These are phyloP conservation scores for Protodeltote pygarga DNA, from an alignment of 2,888 invertebrate genomes.

Conservation along the genomic window DNA sequence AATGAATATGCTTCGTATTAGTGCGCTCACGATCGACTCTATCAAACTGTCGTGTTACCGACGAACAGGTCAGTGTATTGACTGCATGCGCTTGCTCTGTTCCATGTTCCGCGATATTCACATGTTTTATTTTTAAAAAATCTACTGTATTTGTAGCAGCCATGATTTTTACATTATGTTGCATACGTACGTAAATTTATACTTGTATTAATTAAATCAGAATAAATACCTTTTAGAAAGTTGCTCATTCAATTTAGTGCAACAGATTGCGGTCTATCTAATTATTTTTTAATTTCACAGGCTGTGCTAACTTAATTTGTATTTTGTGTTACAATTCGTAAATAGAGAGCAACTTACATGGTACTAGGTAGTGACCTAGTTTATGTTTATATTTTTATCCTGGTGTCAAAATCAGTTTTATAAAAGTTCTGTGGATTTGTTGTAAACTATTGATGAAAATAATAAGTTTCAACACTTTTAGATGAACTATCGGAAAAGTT, in stretches of 20 bases:
- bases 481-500: slow-evolving; percentile 16
- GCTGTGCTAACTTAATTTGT: slow-evolving; percentile 47
- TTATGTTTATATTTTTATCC: slow-evolving; percentile 18
- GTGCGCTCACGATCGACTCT: slow-evolving; percentile 15
- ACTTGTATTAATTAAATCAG: slow-evolving; percentile 28
- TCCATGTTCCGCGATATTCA: slow-evolving; percentile 3
- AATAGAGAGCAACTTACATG: slow-evolving; percentile 4
- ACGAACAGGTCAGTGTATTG: slow-evolving; percentile 22
- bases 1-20: slow-evolving; percentile 14
- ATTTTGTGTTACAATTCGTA: slow-evolving; percentile 33
- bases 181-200: slow-evolving; percentile 13
- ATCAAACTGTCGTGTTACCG: slow-evolving; percentile 25
- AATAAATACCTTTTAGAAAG: slow-evolving; percentile 24
- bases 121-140: background rate
- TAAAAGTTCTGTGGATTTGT: slow-evolving; percentile 18
- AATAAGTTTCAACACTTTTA: slow-evolving; percentile 20
- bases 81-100: slow-evolving; percentile 3
- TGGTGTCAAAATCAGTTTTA: slow-evolving; percentile 20
- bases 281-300: slow-evolving; percentile 58
- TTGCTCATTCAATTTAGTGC: slow-evolving; percentile 45
- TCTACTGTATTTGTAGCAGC: slow-evolving; percentile 1
- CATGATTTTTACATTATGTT: slow-evolving; percentile 12
- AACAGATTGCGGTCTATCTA: slow-evolving; percentile 54
- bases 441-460: slow-evolving; percentile 39
- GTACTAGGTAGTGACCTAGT: slow-evolving; percentile 13